Conservation (phyloP, 2,113 vertebrate species). For the Parotia lawesii region DNA sequence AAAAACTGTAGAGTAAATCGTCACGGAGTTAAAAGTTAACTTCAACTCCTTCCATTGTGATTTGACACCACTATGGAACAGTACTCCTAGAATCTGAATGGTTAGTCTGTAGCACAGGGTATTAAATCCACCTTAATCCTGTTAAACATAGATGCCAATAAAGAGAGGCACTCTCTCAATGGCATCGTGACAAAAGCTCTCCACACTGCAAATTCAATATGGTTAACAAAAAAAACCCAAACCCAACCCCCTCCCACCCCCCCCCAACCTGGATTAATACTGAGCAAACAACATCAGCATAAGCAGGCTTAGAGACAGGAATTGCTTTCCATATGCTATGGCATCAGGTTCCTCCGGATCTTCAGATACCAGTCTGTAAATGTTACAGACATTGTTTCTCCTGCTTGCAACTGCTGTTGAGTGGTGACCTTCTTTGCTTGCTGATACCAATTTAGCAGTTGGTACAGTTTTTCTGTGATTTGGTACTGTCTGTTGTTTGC, state of each 20-base stretch:
- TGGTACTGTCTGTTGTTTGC: slow-evolving; percentile 74
- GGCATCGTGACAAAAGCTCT: slow-evolving; percentile 21
- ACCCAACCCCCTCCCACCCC: not conserved
- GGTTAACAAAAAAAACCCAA: not conserved
- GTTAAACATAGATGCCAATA: slow-evolving; percentile 40
- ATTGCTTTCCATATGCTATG: slow-evolving; percentile 49
- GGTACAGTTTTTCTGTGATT: slow-evolving; percentile 70
- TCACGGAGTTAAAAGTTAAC: slow-evolving; percentile 35
- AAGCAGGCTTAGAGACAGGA: slow-evolving; percentile 18
- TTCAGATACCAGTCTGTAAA: slow-evolving; percentile 47
- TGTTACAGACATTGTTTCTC: slow-evolving; percentile 61
- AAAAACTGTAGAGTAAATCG: not conserved
- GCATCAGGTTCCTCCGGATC: slow-evolving; percentile 8
- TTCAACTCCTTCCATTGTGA: slow-evolving; percentile 29
- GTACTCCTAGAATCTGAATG: slow-evolving; percentile 29
- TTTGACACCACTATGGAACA: slow-evolving; percentile 36
- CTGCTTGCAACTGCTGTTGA: slow-evolving; percentile 45
- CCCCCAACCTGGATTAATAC: slow-evolving; percentile 32
- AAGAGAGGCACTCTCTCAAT: not conserved
- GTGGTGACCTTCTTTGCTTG: slow-evolving; percentile 66
- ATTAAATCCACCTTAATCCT: slow-evolving; percentile 57
- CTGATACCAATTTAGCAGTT: slow-evolving; percentile 71
- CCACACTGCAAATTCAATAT: not conserved
- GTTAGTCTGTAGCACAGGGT: not conserved
- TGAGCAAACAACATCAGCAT: slow-evolving; percentile 55